These are phyloP conservation scores for Antrozous pallidus DNA, from an alignment of 2,797 vertebrate species.

Conservation along the genomic window DNA sequence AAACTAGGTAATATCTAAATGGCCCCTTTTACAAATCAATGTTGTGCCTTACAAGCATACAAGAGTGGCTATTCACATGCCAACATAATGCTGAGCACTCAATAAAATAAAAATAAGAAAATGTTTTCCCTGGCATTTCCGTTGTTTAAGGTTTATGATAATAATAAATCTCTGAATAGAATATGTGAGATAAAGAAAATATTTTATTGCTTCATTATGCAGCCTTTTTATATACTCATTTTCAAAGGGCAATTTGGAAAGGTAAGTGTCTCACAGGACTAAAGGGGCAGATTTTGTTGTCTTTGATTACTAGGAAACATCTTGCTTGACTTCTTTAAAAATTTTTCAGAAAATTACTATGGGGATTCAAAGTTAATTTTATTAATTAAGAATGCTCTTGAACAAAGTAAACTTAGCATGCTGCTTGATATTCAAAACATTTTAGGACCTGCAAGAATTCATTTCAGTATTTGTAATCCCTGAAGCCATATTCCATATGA, in stretches of 20 bases:
- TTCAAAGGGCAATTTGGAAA: slow-evolving; percentile 34
- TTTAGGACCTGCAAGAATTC: neutral
- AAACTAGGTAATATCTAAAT: neutral
- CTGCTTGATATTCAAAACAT: slow-evolving; percentile 39
- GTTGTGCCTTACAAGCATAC: neutral
- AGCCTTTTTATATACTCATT: slow-evolving; percentile 23
- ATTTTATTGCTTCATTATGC: slow-evolving; percentile 14
- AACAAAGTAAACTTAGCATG: slow-evolving; percentile 39
- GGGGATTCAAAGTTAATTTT: slow-evolving; percentile 47
- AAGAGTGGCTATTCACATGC: neutral
- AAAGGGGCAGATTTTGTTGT: neutral
- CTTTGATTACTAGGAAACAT: slow-evolving; percentile 5
- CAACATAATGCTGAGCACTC: neutral
- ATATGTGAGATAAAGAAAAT: neutral
- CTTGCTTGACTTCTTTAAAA: slow-evolving; percentile 38
- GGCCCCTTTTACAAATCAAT: neutral
- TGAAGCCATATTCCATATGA: neutral
- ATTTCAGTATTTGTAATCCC: slow-evolving; percentile 40
- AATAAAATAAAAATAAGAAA: neutral
- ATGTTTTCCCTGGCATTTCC: neutral
- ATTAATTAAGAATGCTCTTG: slow-evolving; percentile 52
- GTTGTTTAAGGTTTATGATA: neutral
- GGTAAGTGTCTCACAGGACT: slow-evolving; percentile 12
- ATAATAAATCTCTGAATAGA: slow-evolving; percentile 25
- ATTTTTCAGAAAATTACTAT: slow-evolving; percentile 33